Conservation (phyloP, 2,113 vertebrate species). For the Bos indicus region DNA sequence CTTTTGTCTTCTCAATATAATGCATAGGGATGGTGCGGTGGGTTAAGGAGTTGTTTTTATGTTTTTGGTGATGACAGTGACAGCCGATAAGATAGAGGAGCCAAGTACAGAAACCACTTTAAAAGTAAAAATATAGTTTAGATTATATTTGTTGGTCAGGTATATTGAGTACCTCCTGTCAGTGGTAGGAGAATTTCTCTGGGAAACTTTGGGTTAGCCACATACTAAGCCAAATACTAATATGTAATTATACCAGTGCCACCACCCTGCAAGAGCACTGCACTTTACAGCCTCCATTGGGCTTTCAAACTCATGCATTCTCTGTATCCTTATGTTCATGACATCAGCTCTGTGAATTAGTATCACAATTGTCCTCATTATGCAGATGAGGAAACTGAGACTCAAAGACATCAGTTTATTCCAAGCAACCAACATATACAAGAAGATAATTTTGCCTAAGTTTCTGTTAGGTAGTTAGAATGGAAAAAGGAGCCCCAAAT, state of each 20-base stretch:
- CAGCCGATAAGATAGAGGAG: not conserved
- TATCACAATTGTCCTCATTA: not conserved
- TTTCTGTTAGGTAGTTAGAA: not conserved
- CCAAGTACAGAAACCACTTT: not conserved
- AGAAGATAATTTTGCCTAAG: not conserved
- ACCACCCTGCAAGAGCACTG: not conserved
- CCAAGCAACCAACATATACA: not conserved
- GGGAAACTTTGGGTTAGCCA: not conserved
- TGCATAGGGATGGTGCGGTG: not conserved
- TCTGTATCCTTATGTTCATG: not conserved
- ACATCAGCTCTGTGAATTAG: not conserved
- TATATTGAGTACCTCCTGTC: not conserved
- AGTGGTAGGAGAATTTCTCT: not conserved
- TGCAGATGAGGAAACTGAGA: not conserved
- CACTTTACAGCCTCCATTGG: not conserved
- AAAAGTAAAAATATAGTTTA: constrained; percentile 1
- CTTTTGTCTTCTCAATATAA: not conserved
- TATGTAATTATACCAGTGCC: not conserved
- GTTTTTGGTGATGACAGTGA: not conserved
- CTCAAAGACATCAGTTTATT: not conserved
- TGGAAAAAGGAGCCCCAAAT: not conserved
- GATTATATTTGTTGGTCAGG: not conserved
- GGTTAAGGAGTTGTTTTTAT: not conserved
- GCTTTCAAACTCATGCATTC: not conserved
- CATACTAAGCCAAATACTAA: not conserved